Evolutionary conservation across 2,113 vertebrate species (phyloP), one percentile per base, ranked within the genome.

Genomic region (Odocoileus virginianus): DNA sequence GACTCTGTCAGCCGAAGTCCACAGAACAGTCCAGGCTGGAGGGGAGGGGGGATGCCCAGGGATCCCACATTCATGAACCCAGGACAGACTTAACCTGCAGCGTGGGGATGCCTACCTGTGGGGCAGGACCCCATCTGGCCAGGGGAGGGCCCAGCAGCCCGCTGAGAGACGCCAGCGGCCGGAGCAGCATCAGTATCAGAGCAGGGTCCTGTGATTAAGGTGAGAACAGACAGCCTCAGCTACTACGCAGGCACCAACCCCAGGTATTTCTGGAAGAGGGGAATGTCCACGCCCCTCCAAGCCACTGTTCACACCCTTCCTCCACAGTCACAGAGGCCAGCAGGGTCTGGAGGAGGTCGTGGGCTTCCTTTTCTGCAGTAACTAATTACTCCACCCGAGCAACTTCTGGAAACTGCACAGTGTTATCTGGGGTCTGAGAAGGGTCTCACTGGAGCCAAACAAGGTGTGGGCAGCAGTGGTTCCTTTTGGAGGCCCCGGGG

Each of bases 381-480:
- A 27, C 33, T 1, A 15, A 10, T 7, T 0, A 7, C 17, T 23
- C 27, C 11, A 2, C 27, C 17, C 6, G 4, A 2, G 30, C 0
- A 16, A 45, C 57, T 8, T 45, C 71, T 52, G 76, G 43, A 12
- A 21, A 19, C 13, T 14, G 3, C 67, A 13, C 5, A 0, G 5
- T 0, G 1, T 5, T 3, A 6, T 25, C 76, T 36, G 30, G 61
- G 30, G 5, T 7, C 13, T 0, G 2, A 19, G 45, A 27, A 1
- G 47, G 45, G 15, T 13, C 36, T 74, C 6, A 0, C 14, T 12
- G 6, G 64, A n/a, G 23, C 2, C 28, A 21, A 2, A 3, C 54
- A 12, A 11, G 45, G 33, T 19, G 50, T 16, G 4, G 0, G 21
- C 30, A 43, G 85, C 11, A 7, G 21, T 0, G 0, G 16, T 0